These are phyloP conservation scores for Perdita meconis DNA, from an alignment of 2,888 invertebrate genomes.

Conservation along the genomic window DNA sequence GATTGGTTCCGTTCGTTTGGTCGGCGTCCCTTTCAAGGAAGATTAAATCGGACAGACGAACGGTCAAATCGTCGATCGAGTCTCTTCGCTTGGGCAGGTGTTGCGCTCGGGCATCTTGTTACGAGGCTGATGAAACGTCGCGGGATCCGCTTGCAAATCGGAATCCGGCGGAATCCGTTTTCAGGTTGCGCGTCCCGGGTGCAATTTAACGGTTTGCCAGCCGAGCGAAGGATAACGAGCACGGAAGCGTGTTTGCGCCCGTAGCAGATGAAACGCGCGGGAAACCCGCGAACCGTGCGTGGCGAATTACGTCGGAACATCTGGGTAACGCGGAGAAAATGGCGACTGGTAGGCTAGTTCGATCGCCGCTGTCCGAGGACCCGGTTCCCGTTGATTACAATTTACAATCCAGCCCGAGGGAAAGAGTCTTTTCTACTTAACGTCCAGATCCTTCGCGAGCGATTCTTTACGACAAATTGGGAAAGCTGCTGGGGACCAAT, in stretches of 20 bases:
- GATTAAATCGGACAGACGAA: slow-evolving; percentile 47
- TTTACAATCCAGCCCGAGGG: no score
- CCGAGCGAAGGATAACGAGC: not conserved
- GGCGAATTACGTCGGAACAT: not conserved
- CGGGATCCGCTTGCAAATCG: slow-evolving; percentile 50
- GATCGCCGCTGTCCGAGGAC: no score
- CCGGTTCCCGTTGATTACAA: no score
- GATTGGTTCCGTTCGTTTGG: slow-evolving; percentile 53
- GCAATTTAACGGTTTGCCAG: slow-evolving; percentile 15
- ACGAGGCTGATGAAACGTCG: slow-evolving; percentile 43
- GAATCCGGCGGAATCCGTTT: slow-evolving; percentile 38
- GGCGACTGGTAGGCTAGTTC: no score
- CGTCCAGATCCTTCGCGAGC: no score
- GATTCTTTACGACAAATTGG: not conserved
- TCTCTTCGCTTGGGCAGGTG: slow-evolving; percentile 29
- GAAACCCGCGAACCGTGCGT: not conserved
- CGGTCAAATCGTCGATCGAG: slow-evolving; percentile 27
- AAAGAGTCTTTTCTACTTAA: no score
- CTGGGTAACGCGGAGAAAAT: not conserved
- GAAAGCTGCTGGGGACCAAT: slow-evolving; percentile 3
- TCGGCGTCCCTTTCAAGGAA: slow-evolving; percentile 46
- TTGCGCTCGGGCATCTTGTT: slow-evolving; percentile 25
- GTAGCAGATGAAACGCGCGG: not conserved
- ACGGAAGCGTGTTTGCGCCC: not conserved
- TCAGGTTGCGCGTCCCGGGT: not conserved